Base-by-base conservation (phyloP, 2,797 vertebrate genomes). In the Leptoclinus maculatus region DNA sequence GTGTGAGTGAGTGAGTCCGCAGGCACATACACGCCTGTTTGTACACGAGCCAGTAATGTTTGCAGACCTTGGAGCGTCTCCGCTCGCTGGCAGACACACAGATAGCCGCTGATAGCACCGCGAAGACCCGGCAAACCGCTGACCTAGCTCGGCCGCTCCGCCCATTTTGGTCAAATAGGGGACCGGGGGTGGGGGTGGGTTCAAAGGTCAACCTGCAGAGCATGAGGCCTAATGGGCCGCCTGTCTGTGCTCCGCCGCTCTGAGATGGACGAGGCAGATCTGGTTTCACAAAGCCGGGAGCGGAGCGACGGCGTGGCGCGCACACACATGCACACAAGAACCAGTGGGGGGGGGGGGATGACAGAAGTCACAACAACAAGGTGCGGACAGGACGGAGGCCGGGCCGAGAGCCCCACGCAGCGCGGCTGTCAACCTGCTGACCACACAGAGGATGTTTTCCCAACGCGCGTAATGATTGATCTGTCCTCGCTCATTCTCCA, bases 61-160 rank as follows among this genome's bases (percentile, higher is more conserved):
- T 92, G 86, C 82, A 90, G 93, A 93, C 91, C 91, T 92, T 91
- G 89, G 66, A 70, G 75, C 45, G 83, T 82, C 88, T 66, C 82
- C 71, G 77, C 87, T 90, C 80, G 90, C 81, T 83, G 88, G 87
- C 84, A 88, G 85, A 84, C 59, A 74, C 80, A 70, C 77, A 90
- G 92, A 95, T 94, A 94, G 87, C 87, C 14, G 66, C 89, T 88
- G 94, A 94, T 94, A 94, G 91, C 88, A 16, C 87, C 66, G 76
- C 76, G 87, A 93, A 93, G 92, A 94, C 94, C 89, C 79, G 63
- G 82, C 78, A 82, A 92, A 93, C 86, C 34, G 70, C 85, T 93
- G 91, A 93, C 90, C 91, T 43, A 63, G 41, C 81, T 56, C 0
- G 32, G 68, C 82, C 66, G 59, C 83, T 86, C 73, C 47, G 89